These are phyloP conservation scores for Betta splendens DNA, from an alignment of 2,797 vertebrate species.

Conservation along the genomic window DNA sequence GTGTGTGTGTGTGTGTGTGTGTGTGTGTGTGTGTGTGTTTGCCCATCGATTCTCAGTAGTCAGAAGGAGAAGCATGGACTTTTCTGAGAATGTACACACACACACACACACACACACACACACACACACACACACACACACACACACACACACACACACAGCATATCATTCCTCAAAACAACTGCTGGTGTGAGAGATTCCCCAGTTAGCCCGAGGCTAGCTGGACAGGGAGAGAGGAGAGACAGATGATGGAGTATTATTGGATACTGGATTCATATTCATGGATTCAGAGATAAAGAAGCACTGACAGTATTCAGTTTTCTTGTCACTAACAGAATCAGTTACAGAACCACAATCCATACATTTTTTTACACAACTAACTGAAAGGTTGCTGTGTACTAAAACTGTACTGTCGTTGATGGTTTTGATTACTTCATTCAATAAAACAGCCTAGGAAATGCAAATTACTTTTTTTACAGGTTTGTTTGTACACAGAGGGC, in stretches of 20 bases:
- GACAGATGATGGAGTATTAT: no score
- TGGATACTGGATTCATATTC: no score
- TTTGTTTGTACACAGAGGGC: background rate
- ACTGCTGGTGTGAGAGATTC: slow-evolving; percentile 52
- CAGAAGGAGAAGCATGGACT: no score
- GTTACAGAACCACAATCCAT: no score
- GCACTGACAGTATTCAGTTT: no score
- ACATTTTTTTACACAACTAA: no score
- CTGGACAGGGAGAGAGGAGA: slow-evolving; percentile 46
- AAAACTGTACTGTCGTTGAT: no score
- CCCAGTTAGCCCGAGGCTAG: slow-evolving; percentile 56
- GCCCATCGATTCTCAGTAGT: slow-evolving; percentile 62
- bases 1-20: slow-evolving; percentile 30
- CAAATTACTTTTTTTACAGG: slow-evolving; percentile 8
- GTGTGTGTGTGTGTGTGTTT: slow-evolving; percentile 26
- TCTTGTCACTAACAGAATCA: no score
- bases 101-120: slow-evolving; percentile 2
- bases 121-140: slow-evolving; percentile 7
- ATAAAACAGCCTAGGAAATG: slow-evolving; percentile 10
- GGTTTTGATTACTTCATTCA: slow-evolving; percentile 22
- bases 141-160: slow-evolving; percentile 12
- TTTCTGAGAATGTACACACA: no score
- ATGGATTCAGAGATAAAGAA: no score
- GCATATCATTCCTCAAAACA: slow-evolving; percentile 54
- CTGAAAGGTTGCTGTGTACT: no score